phyloP scores from a whole-genome alignment of 2,888 invertebrate genomes.

The Lasioglossum leucozonium region DNA sequence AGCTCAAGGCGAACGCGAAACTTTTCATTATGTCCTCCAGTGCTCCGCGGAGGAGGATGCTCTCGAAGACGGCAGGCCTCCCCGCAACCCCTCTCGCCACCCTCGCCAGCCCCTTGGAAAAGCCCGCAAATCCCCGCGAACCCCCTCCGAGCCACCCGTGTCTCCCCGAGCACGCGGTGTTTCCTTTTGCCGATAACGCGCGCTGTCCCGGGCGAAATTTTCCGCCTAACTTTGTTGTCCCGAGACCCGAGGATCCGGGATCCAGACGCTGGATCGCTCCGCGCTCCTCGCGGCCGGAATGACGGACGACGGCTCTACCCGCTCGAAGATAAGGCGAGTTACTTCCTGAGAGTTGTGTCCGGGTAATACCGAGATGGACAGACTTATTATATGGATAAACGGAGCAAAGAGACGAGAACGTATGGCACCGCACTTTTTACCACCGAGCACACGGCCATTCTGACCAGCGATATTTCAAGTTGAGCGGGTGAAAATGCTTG shows the following conservation, averaged over 20 bases:
- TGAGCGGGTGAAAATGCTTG: background rate
- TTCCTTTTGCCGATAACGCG: slow-evolving; percentile 3
- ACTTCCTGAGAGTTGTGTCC: background rate
- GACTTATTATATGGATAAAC: slow-evolving; percentile 4
- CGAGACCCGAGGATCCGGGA: background rate
- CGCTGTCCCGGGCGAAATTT: slow-evolving; percentile 6
- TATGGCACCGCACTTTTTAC: background rate
- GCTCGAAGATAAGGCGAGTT: background rate
- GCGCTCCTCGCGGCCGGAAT: background rate
- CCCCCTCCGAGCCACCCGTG: no score
- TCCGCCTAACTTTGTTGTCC: slow-evolving; percentile 2
- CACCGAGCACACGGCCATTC: background rate
- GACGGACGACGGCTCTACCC: background rate
- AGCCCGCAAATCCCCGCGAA: background rate
- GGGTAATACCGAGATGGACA: background rate
- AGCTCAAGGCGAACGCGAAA: slow-evolving; percentile 8
- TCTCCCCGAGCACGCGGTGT: background rate
- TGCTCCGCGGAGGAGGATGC: background rate
- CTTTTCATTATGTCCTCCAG: slow-evolving; percentile 29
- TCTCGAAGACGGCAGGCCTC: background rate
- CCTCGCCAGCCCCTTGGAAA: background rate
- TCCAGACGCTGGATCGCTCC: background rate
- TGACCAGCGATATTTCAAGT: background rate
- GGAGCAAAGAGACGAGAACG: background rate
- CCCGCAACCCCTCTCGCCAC: background rate